Base-by-base conservation (phyloP, 2,797 vertebrate species). In the Molossus molossus region DNA sequence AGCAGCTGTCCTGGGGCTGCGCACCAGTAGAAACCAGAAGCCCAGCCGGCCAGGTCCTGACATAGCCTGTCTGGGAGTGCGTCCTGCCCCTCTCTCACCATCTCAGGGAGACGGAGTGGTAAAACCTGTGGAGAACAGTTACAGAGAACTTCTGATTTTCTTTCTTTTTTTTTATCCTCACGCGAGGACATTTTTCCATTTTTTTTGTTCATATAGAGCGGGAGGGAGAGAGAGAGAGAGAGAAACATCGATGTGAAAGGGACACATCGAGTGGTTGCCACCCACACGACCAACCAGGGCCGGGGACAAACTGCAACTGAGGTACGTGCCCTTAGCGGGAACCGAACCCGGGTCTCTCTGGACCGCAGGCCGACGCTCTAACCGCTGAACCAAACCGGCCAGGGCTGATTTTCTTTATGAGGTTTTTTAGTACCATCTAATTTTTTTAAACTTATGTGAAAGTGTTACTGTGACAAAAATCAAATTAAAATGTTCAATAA, bases 401-500 rank as follows among this genome's bases (percentile, higher is more conserved):
- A n/a, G n/a, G n/a, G n/a, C 20, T 27, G 10, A 27, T 64, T 76
- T 76, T 48, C 50, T 67, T 4, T 33, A 55, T 45, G 69, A 83
- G 48, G 40, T 75, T 81, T 70, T 48, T 67, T 33, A 91, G 33
- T 48, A 65, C 20, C 25, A 67, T 23, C 11, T 85, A 58, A 33
- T 33, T 48, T 76, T 67, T 48, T 58, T 20, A 20, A 76, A 85
- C 29, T 57, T 76, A 33, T 9, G 12, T 45, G 55, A 48, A 94
- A 94, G 11, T 69, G 79, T 90, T 55, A 94, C 9, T 85, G 72
- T 62, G 72, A 90, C 5, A 81, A 91, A 58, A 94, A 80, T 80
- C 9, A 58, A 86, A 73, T 37, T 86, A 85, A 67, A 85, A 29
- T 85, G 21, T 69, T 76, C 33, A 27, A 14, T 69, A 86, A 77